A percentile compares a stretch with the other conserved stretches of the same genome.
phyloP scores from a whole-genome alignment of 1,140 invertebrate genomes.

The Venturia canescens region DNA sequence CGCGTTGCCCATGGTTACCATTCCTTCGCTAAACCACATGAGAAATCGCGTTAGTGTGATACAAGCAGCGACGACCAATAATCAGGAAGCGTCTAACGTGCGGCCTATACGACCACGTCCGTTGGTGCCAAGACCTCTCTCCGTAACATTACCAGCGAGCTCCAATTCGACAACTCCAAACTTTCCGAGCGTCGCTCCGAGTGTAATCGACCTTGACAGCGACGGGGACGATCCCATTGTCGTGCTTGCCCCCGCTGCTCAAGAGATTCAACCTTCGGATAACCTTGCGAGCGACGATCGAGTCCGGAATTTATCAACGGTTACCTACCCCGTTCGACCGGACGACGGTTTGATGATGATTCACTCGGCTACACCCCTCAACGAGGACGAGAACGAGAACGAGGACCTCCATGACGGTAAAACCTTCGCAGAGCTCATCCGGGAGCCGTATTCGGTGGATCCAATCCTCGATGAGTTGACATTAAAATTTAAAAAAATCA shows the following conservation, averaged over 20 bases:
- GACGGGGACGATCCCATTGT: slow-evolving; percentile 57
- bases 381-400: background rate
- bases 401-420: background rate
- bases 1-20: slow-evolving; percentile 69
- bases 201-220: slow-evolving; percentile 71
- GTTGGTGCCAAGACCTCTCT: background rate
- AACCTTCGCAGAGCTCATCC: slow-evolving; percentile 18
- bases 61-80: background rate
- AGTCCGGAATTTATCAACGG: slow-evolving; percentile 7
- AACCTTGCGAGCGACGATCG: background rate
- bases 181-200: slow-evolving; percentile 50
- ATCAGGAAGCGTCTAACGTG: background rate
- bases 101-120: background rate
- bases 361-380: background rate
- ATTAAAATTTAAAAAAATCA: slow-evolving; percentile 35
- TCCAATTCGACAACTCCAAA: slow-evolving; percentile 10
- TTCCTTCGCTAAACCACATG: slow-evolving; percentile 56
- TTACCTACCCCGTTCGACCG: background rate
- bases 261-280: no score
- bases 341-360: slow-evolving; percentile 24
- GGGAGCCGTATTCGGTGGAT: slow-evolving; percentile 35
- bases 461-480: slow-evolving; percentile 31
- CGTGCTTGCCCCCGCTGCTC: background rate
- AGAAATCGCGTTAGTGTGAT: background rate
- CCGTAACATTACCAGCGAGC: no score